Conservation (phyloP, 2,888 invertebrate genomes). For the Macrosoma leucophasiata region DNA sequence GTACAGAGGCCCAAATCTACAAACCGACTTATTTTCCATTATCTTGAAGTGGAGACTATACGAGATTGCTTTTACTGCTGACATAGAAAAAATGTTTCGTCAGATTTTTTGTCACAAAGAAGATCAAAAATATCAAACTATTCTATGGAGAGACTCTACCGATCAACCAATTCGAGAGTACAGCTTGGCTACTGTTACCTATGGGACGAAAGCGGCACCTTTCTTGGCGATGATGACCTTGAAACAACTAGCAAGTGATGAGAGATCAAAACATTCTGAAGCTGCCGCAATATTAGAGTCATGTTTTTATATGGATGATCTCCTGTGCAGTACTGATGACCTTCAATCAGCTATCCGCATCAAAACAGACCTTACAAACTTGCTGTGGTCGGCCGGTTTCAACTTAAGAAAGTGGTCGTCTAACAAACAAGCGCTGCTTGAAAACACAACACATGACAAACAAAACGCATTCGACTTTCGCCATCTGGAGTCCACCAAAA, state of each 20-base stretch:
- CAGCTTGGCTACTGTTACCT: constrained; percentile 15
- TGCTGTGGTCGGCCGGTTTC: constrained; percentile 29
- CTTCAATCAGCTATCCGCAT: constrained; percentile 19
- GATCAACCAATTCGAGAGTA: neutral
- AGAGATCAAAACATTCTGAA: constrained; percentile 16
- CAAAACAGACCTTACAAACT: constrained; percentile 9
- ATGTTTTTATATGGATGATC: constrained; percentile 28
- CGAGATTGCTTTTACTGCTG: constrained; percentile 21
- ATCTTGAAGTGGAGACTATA: constrained; percentile 22
- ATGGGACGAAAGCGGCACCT: constrained; percentile 16
- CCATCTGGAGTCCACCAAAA: too few relatives aligned
- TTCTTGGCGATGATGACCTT: constrained; percentile 21
- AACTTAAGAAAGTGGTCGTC: constrained; percentile 31
- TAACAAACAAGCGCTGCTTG: constrained; percentile 10
- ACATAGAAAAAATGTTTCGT: constrained; percentile 26
- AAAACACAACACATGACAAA: too few relatives aligned
- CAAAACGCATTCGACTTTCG: too few relatives aligned
- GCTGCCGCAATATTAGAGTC: constrained; percentile 8
- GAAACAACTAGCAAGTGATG: constrained; percentile 22
- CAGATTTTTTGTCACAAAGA: constrained; percentile 15
- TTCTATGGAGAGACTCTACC: constrained; percentile 19
- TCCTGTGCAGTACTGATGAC: constrained; percentile 21
- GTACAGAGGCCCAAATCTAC: constrained; percentile 23
- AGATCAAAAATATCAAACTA: constrained; percentile 22
- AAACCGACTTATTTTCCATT: constrained; percentile 18